Evolutionary conservation across 2,113 vertebrate species (phyloP).

Genomic region (Naja naja): DNA sequence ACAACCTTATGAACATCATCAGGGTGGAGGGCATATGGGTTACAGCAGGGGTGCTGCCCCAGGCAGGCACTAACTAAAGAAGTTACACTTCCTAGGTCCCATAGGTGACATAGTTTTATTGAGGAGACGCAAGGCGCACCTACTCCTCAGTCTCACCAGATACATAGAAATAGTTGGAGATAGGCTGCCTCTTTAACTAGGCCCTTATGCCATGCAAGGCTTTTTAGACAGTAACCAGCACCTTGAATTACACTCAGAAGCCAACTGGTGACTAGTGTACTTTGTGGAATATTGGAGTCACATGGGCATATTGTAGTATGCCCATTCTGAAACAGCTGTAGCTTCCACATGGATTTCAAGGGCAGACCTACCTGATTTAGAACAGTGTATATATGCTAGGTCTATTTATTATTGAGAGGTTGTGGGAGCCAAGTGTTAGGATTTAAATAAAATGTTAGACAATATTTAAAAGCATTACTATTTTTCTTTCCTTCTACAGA

Average conservation of each 20-base stretch:
- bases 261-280: neutral
- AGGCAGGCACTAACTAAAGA: neutral
- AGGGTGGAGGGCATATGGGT: neutral
- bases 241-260: neutral
- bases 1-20: neutral
- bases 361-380: neutral
- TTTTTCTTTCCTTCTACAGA: conserved; percentile 67
- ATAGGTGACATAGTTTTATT: neutral
- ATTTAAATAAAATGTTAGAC: neutral
- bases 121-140: neutral
- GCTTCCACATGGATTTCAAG: neutral
- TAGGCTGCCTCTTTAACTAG: neutral
- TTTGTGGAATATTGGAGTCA: neutral
- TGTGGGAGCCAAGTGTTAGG: neutral
- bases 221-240: neutral
- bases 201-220: neutral
- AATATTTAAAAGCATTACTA: accelerated
- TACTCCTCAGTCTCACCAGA: neutral
- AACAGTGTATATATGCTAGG: accelerated
- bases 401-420: neutral
- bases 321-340: neutral
- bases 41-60: neutral
- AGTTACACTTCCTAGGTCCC: neutral
- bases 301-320: neutral
- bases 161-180: neutral